phyloP scores from a whole-genome alignment of 2,113 vertebrate species.

The human region DNA sequence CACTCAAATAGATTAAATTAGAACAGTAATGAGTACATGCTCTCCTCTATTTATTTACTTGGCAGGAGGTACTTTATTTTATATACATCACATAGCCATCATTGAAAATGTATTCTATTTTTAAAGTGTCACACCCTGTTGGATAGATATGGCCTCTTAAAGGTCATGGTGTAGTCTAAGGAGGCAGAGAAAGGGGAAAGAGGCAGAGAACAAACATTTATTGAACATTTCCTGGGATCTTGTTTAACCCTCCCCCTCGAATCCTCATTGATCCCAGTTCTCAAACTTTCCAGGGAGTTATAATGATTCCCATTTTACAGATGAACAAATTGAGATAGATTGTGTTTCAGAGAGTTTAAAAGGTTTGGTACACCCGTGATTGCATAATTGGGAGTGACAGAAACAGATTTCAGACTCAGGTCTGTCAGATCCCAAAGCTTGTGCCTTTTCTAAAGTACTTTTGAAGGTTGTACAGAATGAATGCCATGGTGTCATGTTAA shows the following conservation, averaged over 20 bases:
- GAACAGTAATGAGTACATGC: conserved; percentile 47
- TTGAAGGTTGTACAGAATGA: background rate
- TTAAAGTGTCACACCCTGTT: conserved; percentile 51
- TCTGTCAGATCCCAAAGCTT: background rate
- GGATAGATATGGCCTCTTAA: conserved; percentile 36
- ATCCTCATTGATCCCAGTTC: background rate
- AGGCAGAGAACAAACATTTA: background rate
- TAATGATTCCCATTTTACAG: background rate
- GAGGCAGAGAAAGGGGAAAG: background rate
- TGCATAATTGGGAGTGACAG: background rate
- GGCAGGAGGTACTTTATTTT: conserved; percentile 62
- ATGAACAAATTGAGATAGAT: background rate
- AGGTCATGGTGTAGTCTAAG: background rate
- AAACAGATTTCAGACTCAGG: background rate
- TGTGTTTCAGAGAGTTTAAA: background rate
- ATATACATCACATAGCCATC: conserved; percentile 49
- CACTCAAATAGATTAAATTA: conserved; percentile 66
- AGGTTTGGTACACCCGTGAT: background rate
- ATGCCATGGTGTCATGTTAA: background rate
- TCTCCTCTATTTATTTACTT: conserved; percentile 62
- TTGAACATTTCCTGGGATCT: background rate
- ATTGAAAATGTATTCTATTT: conserved; percentile 53
- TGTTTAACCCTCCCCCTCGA: background rate
- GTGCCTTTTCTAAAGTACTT: background rate
- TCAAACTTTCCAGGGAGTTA: background rate